These are phyloP conservation scores for Lumbricus terrestris DNA, from an alignment of 2,888 invertebrate species.

Conservation along the genomic window DNA sequence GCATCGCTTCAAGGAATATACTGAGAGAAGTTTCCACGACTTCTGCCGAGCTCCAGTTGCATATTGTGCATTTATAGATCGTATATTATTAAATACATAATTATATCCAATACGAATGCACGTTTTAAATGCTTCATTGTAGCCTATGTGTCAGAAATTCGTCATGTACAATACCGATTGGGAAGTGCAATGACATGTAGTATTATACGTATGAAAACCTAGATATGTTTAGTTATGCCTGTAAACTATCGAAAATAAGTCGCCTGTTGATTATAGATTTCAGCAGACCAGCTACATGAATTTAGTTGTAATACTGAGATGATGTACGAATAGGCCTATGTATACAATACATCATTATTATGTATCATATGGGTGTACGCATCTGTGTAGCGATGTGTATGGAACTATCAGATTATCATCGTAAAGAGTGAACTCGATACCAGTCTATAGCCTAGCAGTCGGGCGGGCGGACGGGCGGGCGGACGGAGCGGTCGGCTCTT, in stretches of 20 bases:
- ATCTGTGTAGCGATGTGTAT: neutral
- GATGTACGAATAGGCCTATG: neutral
- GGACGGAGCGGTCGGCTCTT: neutral
- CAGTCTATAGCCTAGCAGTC: neutral
- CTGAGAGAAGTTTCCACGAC: neutral
- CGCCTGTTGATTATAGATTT: neutral
- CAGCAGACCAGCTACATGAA: neutral
- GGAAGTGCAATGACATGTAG: no score
- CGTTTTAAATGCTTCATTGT: neutral
- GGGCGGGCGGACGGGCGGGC: no score
- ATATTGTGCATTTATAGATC: neutral
- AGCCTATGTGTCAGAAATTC: no score
- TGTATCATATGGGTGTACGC: neutral
- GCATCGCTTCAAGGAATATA: neutral
- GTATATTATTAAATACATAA: neutral
- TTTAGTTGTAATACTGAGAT: neutral
- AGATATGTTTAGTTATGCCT: neutral
- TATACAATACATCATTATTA: neutral
- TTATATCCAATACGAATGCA: neutral
- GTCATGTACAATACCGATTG: no score
- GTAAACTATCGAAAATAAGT: neutral
- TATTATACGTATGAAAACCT: neutral
- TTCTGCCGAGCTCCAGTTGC: neutral
- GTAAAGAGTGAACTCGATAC: neutral
- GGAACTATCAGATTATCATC: neutral